phyloP scores from a whole-genome alignment of 2,888 invertebrate species.

The Troides helena region DNA sequence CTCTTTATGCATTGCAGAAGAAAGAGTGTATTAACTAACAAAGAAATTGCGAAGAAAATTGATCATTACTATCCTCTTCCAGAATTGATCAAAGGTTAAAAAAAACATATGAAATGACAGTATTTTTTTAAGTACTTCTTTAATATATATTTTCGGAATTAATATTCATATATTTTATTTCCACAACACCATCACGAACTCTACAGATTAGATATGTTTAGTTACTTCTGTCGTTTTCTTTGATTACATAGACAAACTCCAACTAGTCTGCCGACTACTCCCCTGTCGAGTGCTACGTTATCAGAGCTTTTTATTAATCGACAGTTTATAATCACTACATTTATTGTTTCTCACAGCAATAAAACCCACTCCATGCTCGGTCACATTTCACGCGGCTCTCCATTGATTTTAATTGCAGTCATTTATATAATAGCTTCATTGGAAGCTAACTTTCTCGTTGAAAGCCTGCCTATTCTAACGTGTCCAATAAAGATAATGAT shows the following conservation, averaged over 20 bases:
- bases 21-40: too few species aligned
- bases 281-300: constrained; percentile 50
- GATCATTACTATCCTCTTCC: too few species aligned
- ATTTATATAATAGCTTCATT: constrained; percentile 75
- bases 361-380: constrained; percentile 56
- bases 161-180: background rate
- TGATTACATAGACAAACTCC: background rate
- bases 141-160: too few species aligned
- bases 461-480: constrained; percentile 67
- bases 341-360: constrained; percentile 76
- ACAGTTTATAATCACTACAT: constrained; percentile 62
- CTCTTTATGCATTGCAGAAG: too few species aligned
- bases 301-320: constrained; percentile 58
- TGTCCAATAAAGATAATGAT: constrained; percentile 62
- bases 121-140: too few species aligned
- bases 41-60: too few species aligned
- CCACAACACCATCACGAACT: background rate
- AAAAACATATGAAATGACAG: too few species aligned
- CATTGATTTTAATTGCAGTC: constrained; percentile 71
- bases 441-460: constrained; percentile 63
- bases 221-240: background rate
- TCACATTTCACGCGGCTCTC: constrained; percentile 66
- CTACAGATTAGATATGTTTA: background rate
- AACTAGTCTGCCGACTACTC: constrained; percentile 25
- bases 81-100: too few species aligned